A percentile compares a stretch with the other conserved stretches of the same genome.
Conservation (phyloP, 1,140 invertebrate species). For the Aleiodes sp. region DNA sequence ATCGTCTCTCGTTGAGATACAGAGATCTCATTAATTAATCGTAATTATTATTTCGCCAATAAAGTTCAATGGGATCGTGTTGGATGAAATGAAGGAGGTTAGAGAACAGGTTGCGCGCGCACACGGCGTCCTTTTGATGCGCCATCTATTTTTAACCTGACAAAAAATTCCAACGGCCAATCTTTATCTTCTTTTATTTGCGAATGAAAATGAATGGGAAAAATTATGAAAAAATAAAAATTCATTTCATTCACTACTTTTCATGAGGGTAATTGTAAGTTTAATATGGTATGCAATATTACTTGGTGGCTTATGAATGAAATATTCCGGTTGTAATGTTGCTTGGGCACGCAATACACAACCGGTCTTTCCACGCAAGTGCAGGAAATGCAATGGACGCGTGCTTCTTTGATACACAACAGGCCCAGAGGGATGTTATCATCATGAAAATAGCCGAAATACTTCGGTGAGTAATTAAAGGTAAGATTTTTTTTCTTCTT, state of each 20-base stretch:
- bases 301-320: conserved; percentile 58
- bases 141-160: too few relatives aligned
- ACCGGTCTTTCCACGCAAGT: conserved; percentile 33
- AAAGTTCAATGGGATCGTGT: background rate
- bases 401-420: conserved; percentile 25
- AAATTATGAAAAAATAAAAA: background rate
- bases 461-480: too few relatives aligned
- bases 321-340: conserved; percentile 59
- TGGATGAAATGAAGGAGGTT: background rate
- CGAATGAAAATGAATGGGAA: background rate
- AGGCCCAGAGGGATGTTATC: conserved; percentile 21
- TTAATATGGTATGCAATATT: conserved; percentile 25
- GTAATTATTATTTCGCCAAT: background rate
- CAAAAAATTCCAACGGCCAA: too few relatives aligned
- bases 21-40: conserved; percentile 21
- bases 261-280: background rate
- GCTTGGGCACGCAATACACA: conserved; percentile 50
- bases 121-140: too few relatives aligned
- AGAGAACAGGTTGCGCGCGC: background rate
- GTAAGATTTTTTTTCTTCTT: too few relatives aligned
- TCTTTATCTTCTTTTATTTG: too few relatives aligned
- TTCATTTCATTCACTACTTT: background rate
- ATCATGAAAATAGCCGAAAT: background rate
- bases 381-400: too few relatives aligned
- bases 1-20: background rate